Evolutionary conservation across 2,113 vertebrate genomes (phyloP), one percentile per base, ranked within the genome.

Genomic region (Rhea americana): DNA sequence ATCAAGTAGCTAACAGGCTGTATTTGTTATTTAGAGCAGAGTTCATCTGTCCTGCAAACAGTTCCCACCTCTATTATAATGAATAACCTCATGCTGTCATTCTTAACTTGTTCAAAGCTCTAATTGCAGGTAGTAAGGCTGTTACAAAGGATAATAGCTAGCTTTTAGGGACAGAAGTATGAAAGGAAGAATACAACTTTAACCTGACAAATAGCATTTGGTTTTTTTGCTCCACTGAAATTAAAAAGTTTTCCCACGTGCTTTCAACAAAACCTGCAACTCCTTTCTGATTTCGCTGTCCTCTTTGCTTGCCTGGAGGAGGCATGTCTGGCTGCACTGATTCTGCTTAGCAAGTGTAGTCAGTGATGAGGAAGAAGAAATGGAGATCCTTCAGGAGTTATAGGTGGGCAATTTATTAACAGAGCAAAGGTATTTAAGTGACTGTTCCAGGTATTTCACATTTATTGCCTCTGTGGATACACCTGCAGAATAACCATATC

Each of bases 331-430:
- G 15, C 59, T 6, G 17, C 20, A 17, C 11, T 37, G 68, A 66
- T 32, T 74, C 55, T 82, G 24, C 55, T 47, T 28, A 43, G 21
- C 53, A 43, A 37, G 21, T 43, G 24, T 13, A 45, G 41, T 32
- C 70, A 51, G 30, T n/a, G 32, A n/a, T 2, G 9, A 59, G 56
- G 55, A 67, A 74, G 67, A 4, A 74, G 41, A 74, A 71, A 61
- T 0, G 1, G 39, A 61, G 10, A 19, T 5, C 39, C 21, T 45
- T 61, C 0, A 0, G 12, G 47, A 72, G 15, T 35, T 26, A 9
- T 26, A 47, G 58, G 35, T 9, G 22, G 68, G 47, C 25, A 50
- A 22, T 22, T 62, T 37, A 62, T 20, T 17, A 6, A 56, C 39
- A 21, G 24, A 65, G 67, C 18, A 47, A 13, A 70, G 19, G 14